A percentile compares a stretch with the other conserved stretches of the same genome.
Evolutionary conservation across 53 echinoderm and acorn worm genomes (phyloP).

Genomic region (Echinarachnius parma): DNA sequence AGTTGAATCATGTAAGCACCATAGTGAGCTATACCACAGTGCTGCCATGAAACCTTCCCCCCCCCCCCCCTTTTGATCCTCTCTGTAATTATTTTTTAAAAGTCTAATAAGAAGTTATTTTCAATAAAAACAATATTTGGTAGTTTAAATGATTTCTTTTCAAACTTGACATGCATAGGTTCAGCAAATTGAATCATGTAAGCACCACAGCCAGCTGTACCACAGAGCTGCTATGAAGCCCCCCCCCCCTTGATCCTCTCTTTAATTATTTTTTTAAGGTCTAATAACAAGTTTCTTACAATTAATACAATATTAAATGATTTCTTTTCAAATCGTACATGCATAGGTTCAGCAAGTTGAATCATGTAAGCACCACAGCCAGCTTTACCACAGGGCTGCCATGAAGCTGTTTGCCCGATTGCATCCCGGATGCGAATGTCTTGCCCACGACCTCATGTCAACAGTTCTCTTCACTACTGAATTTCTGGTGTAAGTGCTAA

Average conservation of each 20-base stretch:
- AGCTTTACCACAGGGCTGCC: conserved; percentile 79
- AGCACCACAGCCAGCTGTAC: conserved; percentile 75
- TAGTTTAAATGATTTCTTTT: not conserved
- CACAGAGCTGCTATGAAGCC: no score
- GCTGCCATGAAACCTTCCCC: conserved; percentile 65
- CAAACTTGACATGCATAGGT: conserved; percentile 43
- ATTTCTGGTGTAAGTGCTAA: conserved; percentile 90
- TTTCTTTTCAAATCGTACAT: no score
- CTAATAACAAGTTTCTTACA: no score
- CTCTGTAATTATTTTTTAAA: no score
- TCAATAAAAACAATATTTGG: no score
- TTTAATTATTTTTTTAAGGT: no score
- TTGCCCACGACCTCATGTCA: conserved; percentile 82
- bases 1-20: conserved; percentile 66
- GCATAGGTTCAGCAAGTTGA: conserved; percentile 82
- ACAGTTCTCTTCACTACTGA: conserved; percentile 75
- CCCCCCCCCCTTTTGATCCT: no score
- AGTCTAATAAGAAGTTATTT: no score
- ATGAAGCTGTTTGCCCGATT: conserved; percentile 65
- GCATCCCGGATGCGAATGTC: conserved; percentile 80
- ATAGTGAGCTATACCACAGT: conserved; percentile 80
- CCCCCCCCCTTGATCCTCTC: no score
- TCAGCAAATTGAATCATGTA: conserved; percentile 73
- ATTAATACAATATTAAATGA: no score
- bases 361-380: conserved; percentile 69